These are phyloP conservation scores for Paralvinella palmiformis DNA, from an alignment of 1,140 invertebrate genomes.

Conservation along the genomic window DNA sequence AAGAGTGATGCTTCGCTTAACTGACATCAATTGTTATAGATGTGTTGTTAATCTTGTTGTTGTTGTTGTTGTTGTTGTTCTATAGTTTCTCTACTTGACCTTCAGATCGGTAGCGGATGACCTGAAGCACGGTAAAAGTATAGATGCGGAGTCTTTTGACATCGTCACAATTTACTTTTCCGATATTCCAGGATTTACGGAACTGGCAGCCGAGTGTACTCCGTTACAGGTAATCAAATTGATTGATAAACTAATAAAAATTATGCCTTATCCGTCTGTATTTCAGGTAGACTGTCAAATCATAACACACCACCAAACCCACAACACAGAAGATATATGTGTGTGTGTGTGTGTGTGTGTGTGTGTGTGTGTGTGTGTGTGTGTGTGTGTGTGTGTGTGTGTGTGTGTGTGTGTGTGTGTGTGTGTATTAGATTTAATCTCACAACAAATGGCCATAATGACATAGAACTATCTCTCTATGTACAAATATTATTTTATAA, in stretches of 20 bases:
- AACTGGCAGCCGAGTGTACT: conserved; percentile 53
- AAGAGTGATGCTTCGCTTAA: too few relatives aligned
- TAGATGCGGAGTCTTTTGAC: conserved; percentile 80
- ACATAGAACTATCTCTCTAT: too few relatives aligned
- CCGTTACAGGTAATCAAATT: neutral
- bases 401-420: conserved; percentile 1
- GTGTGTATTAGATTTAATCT: neutral
- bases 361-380: neutral
- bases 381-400: neutral
- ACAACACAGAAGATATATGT: neutral
- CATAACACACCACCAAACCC: neutral
- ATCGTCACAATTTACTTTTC: conserved; percentile 89
- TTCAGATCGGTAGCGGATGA: conserved; percentile 87
- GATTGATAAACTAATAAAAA: neutral
- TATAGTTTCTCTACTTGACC: too few relatives aligned
- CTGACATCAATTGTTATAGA: too few relatives aligned
- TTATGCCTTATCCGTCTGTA: neutral
- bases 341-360: neutral
- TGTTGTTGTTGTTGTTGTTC: too few relatives aligned
- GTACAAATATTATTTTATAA: too few relatives aligned
- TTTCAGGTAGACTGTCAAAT: neutral
- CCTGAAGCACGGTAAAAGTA: conserved; percentile 74
- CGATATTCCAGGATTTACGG: conserved; percentile 94
- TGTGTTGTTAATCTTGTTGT: too few relatives aligned
- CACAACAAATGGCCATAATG: neutral